Conservation (phyloP, 2,888 invertebrate species). For the Philereme vetulata region DNA sequence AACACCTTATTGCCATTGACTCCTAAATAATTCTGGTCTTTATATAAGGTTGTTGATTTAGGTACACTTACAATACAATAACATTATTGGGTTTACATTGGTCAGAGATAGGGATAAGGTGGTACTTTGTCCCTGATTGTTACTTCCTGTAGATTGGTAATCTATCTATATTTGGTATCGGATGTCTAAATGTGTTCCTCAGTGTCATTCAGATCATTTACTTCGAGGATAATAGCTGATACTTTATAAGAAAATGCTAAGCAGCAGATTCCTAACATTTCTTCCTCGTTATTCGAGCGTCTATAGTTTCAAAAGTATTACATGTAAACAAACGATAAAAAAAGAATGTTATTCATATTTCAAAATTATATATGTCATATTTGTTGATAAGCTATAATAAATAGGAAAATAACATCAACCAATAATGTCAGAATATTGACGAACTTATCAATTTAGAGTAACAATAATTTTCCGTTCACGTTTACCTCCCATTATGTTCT, state of each 20-base stretch:
- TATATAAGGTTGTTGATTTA: too few relatives aligned
- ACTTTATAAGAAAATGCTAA: background rate
- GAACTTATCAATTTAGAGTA: background rate
- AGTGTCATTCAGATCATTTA: conserved; percentile 14
- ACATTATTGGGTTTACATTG: background rate
- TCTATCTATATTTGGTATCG: conserved; percentile 14
- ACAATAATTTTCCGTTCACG: conserved; percentile 2
- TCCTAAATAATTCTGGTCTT: too few relatives aligned
- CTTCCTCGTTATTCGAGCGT: too few relatives aligned
- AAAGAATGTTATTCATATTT: too few relatives aligned
- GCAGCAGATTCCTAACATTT: background rate
- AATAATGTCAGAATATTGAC: background rate
- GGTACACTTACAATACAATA: too few relatives aligned
- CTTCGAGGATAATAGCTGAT: background rate
- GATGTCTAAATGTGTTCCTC: conserved; percentile 13
- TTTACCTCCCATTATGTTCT: conserved; percentile 10
- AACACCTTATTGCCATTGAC: background rate
- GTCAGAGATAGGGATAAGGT: background rate
- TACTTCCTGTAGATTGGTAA: conserved; percentile 19
- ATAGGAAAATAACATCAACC: conserved; percentile 7
- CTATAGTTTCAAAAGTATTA: too few relatives aligned
- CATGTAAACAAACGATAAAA: too few relatives aligned
- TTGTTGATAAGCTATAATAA: background rate
- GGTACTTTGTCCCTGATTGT: conserved; percentile 2
- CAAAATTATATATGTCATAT: background rate